A percentile compares a stretch with the other conserved stretches of the same genome.
Conservation (phyloP, 2,888 invertebrate genomes). For the Saturnia pavonia region DNA sequence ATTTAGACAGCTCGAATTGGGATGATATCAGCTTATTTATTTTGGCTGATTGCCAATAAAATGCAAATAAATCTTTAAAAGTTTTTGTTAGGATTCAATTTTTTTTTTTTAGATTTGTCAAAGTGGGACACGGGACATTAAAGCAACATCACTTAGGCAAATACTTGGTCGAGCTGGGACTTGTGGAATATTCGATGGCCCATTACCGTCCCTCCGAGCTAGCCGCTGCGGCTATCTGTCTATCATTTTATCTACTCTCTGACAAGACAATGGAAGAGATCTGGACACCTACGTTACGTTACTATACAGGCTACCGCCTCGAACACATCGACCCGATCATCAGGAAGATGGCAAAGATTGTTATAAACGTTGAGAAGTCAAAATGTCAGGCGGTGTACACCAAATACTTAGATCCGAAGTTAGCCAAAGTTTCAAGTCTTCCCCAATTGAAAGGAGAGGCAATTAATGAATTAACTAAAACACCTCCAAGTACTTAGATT, state of each 20-base stretch:
- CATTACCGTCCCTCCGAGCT: conserved; percentile 91
- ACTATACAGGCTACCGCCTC: conserved; percentile 89
- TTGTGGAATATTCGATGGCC: conserved; percentile 90
- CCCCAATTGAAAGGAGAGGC: conserved; percentile 81
- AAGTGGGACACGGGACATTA: conserved; percentile 82
- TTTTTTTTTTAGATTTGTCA: conserved; percentile 75
- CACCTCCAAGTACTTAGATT: conserved; percentile 32
- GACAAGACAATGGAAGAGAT: conserved; percentile 69
- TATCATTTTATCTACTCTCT: conserved; percentile 83
- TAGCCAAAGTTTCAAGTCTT: conserved; percentile 84
- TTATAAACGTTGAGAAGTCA: conserved; percentile 85
- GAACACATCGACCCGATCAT: conserved; percentile 86
- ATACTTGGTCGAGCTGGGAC: conserved; percentile 93
- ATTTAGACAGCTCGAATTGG: not conserved
- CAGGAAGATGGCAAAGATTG: conserved; percentile 85
- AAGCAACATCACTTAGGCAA: conserved; percentile 91
- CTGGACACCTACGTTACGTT: conserved; percentile 89
- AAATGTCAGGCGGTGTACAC: conserved; percentile 87
- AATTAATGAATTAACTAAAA: conserved; percentile 53
- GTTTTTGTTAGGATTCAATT: not conserved
- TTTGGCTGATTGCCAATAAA: not conserved
- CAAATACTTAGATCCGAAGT: conserved; percentile 83
- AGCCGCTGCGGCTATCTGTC: conserved; percentile 90
- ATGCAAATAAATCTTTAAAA: not conserved
- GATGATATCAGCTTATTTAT: not conserved